Evolutionary conservation across 2,797 vertebrate genomes (phyloP).

Genomic region (Chrysocyon brachyurus): DNA sequence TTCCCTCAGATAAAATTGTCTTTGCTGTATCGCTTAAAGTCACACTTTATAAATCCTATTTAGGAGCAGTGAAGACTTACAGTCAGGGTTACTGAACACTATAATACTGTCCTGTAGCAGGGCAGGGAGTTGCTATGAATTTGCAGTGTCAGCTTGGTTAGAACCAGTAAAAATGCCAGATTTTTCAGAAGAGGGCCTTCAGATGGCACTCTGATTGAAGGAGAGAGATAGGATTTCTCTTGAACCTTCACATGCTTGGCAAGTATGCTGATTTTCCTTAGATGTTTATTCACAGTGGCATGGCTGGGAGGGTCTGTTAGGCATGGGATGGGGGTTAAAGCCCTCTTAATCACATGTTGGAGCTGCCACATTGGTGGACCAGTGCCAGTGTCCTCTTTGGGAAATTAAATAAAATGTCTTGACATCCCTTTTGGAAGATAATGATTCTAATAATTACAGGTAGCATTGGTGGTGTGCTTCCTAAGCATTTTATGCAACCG

Average conservation of each 20-base stretch:
- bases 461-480: neutral
- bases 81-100: neutral
- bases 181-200: neutral
- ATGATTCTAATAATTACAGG: neutral
- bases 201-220: neutral
- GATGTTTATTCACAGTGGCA: neutral
- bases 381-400: neutral
- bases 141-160: neutral
- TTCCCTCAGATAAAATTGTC: conserved; percentile 52
- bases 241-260: neutral
- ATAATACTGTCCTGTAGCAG: neutral
- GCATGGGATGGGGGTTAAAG: neutral
- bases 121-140: neutral
- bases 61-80: neutral
- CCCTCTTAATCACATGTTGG: neutral
- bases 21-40: conserved; percentile 46
- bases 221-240: neutral
- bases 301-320: neutral
- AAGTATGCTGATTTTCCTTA: neutral
- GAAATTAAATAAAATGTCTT: neutral
- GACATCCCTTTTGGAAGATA: neutral
- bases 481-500: neutral
- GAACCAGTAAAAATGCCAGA: neutral
- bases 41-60: conserved; percentile 42
- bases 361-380: neutral